Percentiles rank a stretch among this genome's conserved stretches.
Evolutionary conservation across 92 coral and sea anemone genomes (phyloP).

Genomic region (Bergia puertoricense): DNA sequence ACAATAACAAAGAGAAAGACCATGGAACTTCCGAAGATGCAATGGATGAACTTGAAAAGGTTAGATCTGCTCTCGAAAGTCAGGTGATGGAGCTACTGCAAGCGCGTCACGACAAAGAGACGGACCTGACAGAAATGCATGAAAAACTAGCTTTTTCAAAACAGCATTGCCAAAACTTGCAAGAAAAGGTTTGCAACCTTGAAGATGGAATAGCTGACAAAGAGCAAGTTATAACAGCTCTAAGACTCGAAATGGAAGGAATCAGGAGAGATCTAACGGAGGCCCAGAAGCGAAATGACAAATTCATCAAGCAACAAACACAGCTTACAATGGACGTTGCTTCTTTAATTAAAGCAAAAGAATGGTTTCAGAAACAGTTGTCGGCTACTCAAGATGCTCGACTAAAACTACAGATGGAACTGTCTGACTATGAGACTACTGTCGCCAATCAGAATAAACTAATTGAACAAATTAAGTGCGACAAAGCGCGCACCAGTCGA

Average conservation of each 20-base stretch:
- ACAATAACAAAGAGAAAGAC: not conserved
- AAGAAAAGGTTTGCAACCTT: constrained; percentile 46
- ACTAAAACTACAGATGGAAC: constrained; percentile 72
- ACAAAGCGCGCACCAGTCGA: constrained; percentile 73
- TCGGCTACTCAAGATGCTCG: constrained; percentile 71
- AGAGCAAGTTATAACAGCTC: constrained; percentile 38
- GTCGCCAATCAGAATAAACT: constrained; percentile 57
- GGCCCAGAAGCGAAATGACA: constrained; percentile 54
- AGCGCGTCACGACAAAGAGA: constrained; percentile 56
- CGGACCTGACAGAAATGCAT: constrained; percentile 62
- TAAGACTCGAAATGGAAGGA: constrained; percentile 59
- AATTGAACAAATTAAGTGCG: constrained; percentile 70
- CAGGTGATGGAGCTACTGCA: constrained; percentile 56
- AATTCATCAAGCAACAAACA: constrained; percentile 49
- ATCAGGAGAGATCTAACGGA: constrained; percentile 49
- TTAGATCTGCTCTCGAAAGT: constrained; percentile 52
- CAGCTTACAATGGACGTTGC: constrained; percentile 64
- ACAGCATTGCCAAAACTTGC: constrained; percentile 56
- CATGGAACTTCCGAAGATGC: not conserved
- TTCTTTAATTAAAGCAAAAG: constrained; percentile 67
- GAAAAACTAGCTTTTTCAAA: constrained; percentile 72
- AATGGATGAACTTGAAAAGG: constrained; percentile 53
- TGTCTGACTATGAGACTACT: constrained; percentile 62
- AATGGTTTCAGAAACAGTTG: constrained; percentile 76
- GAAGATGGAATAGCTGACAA: constrained; percentile 55